Base-by-base conservation (phyloP, 2,797 vertebrate species). In the Semaprochilodus insignis region DNA sequence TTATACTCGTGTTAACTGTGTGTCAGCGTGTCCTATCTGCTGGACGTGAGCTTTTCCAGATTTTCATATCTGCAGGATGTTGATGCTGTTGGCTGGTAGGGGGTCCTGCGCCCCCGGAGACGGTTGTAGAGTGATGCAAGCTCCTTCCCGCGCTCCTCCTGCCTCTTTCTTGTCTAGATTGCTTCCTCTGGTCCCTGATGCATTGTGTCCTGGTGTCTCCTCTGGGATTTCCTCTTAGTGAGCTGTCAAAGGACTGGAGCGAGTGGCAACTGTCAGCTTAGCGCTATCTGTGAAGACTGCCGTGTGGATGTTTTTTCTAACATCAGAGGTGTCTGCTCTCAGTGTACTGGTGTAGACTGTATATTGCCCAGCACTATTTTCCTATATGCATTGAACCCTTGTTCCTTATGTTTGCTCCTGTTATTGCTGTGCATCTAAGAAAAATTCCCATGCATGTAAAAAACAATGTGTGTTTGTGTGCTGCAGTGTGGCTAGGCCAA, bases 51-150 rank as follows among this genome's bases (percentile, higher is more conserved):
- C 36, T 21, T 81, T 36, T 74, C 63, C 82, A 88, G 80, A 76
- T 80, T 84, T 36, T 25, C 23, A 76, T 71, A 69, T 85, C 72
- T 81, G 72, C 85, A 91, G 91, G 90, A 94, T 90, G 87, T 84
- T 78, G 17, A 65, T 80, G 75, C 87, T 90, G 83, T 87, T 80
- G 84, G 54, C 83, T 87, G 84, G 88, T 66, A 48, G 77, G 86
- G 84, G 89, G 85, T 65, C 62, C 69, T 4, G 40, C 80, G 84
- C 85, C 88, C 74, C 88, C 83, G 85, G 88, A 89, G 85, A 88
- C 84, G 2, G 17, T 66, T 71, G 23, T 48, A 82, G 83, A 48
- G 73, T 83, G 86, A 89, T 82, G 82, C 82, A 27, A 73, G 65
- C 77, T 86, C 83, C 48, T 81, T 85, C 83, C 81, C 66, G 76